A percentile compares a stretch with the other conserved stretches of the same genome.
Evolutionary conservation across 2,113 vertebrate species (phyloP).

Genomic region (Hemiscyllium ocellatum): DNA sequence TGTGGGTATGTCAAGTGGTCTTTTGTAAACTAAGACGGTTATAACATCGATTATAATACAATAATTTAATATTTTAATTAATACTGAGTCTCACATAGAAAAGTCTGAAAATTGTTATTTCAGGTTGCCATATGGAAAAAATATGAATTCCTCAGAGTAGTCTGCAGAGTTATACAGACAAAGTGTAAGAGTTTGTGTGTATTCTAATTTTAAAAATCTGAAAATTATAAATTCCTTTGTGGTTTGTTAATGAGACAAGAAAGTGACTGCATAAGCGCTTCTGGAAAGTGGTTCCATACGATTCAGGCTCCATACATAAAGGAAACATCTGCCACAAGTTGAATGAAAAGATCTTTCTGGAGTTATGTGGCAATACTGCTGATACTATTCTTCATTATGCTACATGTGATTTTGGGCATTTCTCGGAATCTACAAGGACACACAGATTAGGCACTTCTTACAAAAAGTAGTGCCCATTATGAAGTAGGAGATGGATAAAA

Average conservation of each 20-base stretch:
- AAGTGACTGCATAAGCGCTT: not conserved
- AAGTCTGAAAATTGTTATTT: not conserved
- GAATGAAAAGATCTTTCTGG: not conserved
- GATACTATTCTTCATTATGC: not conserved
- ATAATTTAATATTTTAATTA: too few species aligned
- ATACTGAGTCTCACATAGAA: not conserved
- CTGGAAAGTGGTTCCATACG: not conserved
- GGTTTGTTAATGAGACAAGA: constrained; percentile 16
- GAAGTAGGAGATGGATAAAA: not conserved
- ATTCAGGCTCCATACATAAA: not conserved
- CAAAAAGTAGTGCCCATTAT: not conserved
- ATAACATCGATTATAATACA: not conserved
- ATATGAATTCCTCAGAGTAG: not conserved
- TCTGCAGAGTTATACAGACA: not conserved
- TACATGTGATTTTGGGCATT: not conserved
- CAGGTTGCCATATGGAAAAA: not conserved
- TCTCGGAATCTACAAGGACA: not conserved
- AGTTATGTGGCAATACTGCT: not conserved
- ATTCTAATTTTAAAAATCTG: too few species aligned
- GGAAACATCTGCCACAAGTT: not conserved
- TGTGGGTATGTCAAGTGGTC: not conserved
- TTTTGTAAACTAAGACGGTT: not conserved
- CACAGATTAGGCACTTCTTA: not conserved
- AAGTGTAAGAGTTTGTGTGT: too few species aligned
- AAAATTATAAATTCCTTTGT: not conserved